phyloP scores from a whole-genome alignment of 2,113 vertebrate species.

The Nannospalax galili region DNA sequence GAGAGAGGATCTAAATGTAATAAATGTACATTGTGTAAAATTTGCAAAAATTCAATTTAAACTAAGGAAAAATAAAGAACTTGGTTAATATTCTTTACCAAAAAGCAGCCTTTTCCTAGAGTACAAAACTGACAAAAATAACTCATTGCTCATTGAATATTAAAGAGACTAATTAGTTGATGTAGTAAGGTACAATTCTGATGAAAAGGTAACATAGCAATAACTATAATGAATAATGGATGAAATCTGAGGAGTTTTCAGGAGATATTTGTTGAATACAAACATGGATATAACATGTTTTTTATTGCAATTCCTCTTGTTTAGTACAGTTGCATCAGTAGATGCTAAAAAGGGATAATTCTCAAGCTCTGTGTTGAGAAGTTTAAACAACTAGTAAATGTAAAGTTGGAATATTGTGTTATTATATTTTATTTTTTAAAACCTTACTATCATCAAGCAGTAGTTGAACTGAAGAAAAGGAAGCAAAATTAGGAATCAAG shows the following conservation, averaged over 20 bases:
- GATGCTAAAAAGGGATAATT: neutral
- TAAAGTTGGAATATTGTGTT: neutral
- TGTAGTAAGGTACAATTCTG: neutral
- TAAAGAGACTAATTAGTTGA: neutral
- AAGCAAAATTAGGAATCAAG: neutral
- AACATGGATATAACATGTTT: neutral
- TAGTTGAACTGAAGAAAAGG: neutral
- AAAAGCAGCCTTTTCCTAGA: constrained; percentile 19
- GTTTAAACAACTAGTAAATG: neutral
- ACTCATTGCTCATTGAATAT: neutral
- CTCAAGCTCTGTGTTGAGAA: neutral
- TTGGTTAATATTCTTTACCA: neutral
- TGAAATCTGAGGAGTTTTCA: neutral
- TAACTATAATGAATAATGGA: neutral
- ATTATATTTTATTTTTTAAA: neutral
- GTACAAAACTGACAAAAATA: neutral
- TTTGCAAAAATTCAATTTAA: no score
- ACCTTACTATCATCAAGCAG: neutral
- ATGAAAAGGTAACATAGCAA: neutral
- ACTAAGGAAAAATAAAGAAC: no score
- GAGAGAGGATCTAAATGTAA: no score
- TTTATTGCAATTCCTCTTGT: neutral
- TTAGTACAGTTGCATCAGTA: neutral
- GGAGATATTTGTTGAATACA: neutral
- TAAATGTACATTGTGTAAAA: no score